These are phyloP conservation scores for Bombus impatiens DNA, from an alignment of 1,140 invertebrate genomes.

Conservation along the genomic window DNA sequence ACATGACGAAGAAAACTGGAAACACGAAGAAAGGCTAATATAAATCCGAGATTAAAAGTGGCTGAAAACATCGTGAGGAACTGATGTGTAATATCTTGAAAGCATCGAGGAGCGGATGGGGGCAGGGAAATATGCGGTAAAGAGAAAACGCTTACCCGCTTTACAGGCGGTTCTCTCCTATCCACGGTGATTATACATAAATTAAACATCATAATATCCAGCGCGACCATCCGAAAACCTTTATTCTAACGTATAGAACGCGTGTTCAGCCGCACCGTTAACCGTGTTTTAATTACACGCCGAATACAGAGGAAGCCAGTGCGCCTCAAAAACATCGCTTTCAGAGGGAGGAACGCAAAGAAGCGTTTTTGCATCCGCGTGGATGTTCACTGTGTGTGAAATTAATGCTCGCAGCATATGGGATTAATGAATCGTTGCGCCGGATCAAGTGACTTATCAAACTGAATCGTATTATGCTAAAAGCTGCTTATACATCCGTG, in stretches of 20 bases:
- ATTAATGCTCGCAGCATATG: not conserved
- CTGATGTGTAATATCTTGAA: slow-evolving; percentile 65
- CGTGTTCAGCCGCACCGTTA: slow-evolving; percentile 1
- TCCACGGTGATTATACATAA: slow-evolving; percentile 54
- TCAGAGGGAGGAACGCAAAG: not conserved
- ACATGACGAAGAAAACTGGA: slow-evolving; percentile 19
- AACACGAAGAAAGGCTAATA: slow-evolving; percentile 53
- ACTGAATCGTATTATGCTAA: not conserved
- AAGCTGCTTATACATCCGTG: not conserved
- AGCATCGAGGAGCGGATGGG: slow-evolving; percentile 48
- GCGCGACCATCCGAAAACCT: slow-evolving; percentile 4
- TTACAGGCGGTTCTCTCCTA: slow-evolving; percentile 1
- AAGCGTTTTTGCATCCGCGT: not conserved
- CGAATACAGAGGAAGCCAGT: not conserved
- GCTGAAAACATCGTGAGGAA: slow-evolving; percentile 58
- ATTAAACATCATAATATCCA: slow-evolving; percentile 52
- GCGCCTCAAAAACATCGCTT: slow-evolving; percentile 1
- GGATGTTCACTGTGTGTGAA: not conserved
- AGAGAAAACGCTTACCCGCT: not conserved
- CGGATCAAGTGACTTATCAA: not conserved
- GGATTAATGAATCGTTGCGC: not conserved
- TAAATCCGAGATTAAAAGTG: slow-evolving; percentile 67
- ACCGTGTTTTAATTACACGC: slow-evolving; percentile 38
- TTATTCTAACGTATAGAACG: slow-evolving; percentile 12
- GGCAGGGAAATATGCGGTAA: slow-evolving; percentile 22